Percentiles rank a stretch among this genome's conserved stretches.
Conservation (phyloP, 2,888 invertebrate genomes). For the Rhabditoides inermis region DNA sequence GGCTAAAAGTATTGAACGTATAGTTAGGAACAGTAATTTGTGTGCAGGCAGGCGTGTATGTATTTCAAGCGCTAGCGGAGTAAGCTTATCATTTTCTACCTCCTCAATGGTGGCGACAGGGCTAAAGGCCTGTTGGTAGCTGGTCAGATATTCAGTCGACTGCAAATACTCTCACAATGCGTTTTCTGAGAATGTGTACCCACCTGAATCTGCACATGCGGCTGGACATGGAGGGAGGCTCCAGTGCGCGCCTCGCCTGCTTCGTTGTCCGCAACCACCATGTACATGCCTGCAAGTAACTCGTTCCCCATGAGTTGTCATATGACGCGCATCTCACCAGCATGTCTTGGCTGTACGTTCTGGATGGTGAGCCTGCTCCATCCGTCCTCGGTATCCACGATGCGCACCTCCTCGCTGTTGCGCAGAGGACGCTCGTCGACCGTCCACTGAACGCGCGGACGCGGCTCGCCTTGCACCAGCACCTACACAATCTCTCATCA, state of each 20-base stretch:
- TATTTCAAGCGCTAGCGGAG: too few species aligned
- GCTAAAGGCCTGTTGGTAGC: too few species aligned
- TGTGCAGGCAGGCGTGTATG: too few species aligned
- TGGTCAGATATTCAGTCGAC: too few species aligned
- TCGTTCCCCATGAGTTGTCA: constrained; percentile 65
- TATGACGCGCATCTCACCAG: too few species aligned
- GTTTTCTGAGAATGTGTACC: background rate
- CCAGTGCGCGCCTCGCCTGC: constrained; percentile 81
- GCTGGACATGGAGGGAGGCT: constrained; percentile 64
- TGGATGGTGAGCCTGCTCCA: constrained; percentile 38
- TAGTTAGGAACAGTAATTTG: too few species aligned
- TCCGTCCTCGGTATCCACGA: constrained; percentile 38
- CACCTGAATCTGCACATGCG: constrained; percentile 9
- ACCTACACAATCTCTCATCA: constrained; percentile 31
- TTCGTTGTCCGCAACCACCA: constrained; percentile 78
- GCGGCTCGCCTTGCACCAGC: constrained; percentile 39
- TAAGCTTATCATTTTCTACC: too few species aligned
- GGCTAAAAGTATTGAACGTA: too few species aligned
- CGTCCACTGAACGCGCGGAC: constrained; percentile 46
- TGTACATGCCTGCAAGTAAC: constrained; percentile 64
- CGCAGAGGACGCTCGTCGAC: constrained; percentile 38
- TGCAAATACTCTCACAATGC: background rate
- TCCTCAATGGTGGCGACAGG: too few species aligned
- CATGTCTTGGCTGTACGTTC: constrained; percentile 20
- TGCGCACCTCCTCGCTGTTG: constrained; percentile 17